Conservation (phyloP, 2,797 vertebrate genomes). For the Harpagifer antarcticus region DNA sequence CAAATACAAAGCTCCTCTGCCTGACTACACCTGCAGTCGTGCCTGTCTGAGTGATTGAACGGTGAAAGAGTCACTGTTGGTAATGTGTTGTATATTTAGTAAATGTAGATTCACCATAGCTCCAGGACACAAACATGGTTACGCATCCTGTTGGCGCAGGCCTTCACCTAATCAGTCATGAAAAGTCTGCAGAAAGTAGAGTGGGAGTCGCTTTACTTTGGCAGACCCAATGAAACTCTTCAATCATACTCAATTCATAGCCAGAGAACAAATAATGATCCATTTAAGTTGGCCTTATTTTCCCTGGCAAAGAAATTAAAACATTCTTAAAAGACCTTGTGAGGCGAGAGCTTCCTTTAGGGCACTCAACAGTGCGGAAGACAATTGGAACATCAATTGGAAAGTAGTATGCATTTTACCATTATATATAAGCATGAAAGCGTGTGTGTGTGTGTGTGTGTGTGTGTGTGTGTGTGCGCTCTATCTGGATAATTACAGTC, state of each 20-base stretch:
- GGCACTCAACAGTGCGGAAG: slow-evolving; percentile 9
- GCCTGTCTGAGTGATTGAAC: slow-evolving; percentile 16
- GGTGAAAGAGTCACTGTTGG: slow-evolving; percentile 8
- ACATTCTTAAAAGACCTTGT: slow-evolving; percentile 22
- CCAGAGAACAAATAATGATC: slow-evolving; percentile 38
- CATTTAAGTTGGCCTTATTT: slow-evolving; percentile 19
- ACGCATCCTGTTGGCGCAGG: neutral
- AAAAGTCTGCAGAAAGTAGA: slow-evolving; percentile 3
- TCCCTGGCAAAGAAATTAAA: slow-evolving; percentile 47
- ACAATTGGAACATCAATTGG: slow-evolving; percentile 8
- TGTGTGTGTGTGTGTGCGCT: neutral
- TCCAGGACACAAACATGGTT: neutral
- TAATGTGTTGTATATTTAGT: slow-evolving; percentile 3
- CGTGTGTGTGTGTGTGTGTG: too few relatives aligned
- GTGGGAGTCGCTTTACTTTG: slow-evolving; percentile 24
- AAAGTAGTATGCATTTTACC: too few relatives aligned
- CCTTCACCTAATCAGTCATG: slow-evolving; percentile 11
- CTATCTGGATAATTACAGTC: slow-evolving; percentile 55
- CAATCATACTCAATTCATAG: slow-evolving; percentile 46
- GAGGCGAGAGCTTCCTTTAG: neutral
- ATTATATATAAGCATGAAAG: too few relatives aligned
- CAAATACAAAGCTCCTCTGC: neutral
- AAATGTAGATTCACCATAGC: neutral
- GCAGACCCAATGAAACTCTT: slow-evolving; percentile 37
- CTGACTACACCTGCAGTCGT: neutral